Conservation (phyloP, 2,113 vertebrate genomes). For the Plecturocebus donacophilus region DNA sequence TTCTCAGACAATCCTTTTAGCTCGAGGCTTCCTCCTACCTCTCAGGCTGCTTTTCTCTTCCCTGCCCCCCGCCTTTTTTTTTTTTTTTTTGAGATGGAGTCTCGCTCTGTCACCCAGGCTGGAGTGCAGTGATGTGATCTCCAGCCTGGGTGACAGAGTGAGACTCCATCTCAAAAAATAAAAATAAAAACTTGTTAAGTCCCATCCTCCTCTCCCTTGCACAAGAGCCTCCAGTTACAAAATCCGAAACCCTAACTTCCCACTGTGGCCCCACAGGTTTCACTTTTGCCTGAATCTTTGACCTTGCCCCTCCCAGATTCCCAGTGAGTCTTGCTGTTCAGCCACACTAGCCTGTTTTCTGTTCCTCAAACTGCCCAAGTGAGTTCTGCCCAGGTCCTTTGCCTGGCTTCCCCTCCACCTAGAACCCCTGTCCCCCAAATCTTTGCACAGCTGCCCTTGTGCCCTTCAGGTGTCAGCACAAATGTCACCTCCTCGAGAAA, state of each 20-base stretch:
- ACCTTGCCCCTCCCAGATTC: background rate
- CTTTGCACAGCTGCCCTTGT: background rate
- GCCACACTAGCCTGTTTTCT: background rate
- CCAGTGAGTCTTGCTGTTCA: fast-evolving
- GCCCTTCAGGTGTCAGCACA: background rate
- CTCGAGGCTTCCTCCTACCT: background rate
- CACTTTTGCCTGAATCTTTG: background rate
- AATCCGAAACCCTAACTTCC: background rate
- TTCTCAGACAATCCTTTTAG: background rate
- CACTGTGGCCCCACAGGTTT: background rate
- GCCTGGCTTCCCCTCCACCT: background rate
- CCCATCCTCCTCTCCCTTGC: background rate
- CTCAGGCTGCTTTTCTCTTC: background rate
- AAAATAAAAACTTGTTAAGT: background rate
- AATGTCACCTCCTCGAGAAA: background rate
- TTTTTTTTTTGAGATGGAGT: too few relatives aligned
- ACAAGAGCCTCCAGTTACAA: background rate
- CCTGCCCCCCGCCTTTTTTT: too few relatives aligned
- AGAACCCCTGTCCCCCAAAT: background rate
- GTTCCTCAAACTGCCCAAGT: background rate
- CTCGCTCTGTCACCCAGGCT: too few relatives aligned
- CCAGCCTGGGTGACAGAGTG: background rate
- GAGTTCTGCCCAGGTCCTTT: background rate
- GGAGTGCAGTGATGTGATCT: too few relatives aligned
- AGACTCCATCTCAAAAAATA: background rate